phyloP scores from a whole-genome alignment of 2,113 vertebrate genomes.

The Tympanuchus pallidicinctus region DNA sequence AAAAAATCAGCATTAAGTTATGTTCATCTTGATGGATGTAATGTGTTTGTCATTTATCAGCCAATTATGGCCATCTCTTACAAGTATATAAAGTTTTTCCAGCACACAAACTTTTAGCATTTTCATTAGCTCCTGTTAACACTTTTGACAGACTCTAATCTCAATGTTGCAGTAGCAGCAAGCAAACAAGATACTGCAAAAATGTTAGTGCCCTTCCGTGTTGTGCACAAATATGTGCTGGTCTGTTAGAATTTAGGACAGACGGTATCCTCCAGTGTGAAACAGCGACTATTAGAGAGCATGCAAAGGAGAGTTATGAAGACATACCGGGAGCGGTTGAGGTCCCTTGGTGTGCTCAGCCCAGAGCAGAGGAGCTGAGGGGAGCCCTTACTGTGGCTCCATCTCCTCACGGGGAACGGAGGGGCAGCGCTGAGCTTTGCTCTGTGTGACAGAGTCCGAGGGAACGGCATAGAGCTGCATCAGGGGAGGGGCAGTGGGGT shows the following conservation, averaged over 20 bases:
- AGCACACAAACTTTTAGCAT: neutral
- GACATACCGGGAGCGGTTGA: neutral
- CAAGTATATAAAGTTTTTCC: neutral
- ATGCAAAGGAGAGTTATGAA: neutral
- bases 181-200: neutral
- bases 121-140: neutral
- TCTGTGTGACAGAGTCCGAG: neutral
- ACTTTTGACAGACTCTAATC: neutral
- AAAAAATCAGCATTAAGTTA: neutral
- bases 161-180: fast-evolving
- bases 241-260: neutral
- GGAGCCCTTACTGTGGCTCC: neutral
- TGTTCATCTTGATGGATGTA: neutral
- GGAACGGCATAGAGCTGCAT: neutral
- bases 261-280: fast-evolving
- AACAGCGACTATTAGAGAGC: neutral
- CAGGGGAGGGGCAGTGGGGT: neutral
- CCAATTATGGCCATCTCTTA: neutral
- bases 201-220: neutral
- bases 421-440: neutral
- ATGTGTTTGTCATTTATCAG: neutral
- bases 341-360: neutral
- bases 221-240: fast-evolving
- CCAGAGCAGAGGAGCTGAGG: neutral
- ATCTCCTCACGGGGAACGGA: neutral